phyloP scores from a whole-genome alignment of 2,797 vertebrate species.

The Stomatorhinus walkeri region DNA sequence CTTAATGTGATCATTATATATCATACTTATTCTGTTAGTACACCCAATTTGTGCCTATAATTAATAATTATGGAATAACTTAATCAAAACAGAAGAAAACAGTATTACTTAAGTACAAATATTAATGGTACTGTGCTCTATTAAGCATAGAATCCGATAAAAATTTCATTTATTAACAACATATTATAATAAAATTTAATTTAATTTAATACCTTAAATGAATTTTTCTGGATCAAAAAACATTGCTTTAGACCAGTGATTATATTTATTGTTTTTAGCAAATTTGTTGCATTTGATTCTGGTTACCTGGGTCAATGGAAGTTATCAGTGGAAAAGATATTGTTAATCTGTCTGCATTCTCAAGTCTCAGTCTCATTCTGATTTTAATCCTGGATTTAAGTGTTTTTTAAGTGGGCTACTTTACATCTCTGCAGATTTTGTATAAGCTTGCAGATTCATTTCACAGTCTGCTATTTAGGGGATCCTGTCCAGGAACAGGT shows the following conservation, averaged over 20 bases:
- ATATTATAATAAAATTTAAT: not conserved
- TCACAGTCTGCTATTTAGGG: constrained; percentile 6
- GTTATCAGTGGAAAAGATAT: not conserved
- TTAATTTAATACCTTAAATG: not conserved
- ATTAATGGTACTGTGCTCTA: not conserved
- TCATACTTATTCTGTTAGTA: not conserved
- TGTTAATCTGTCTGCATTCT: not conserved
- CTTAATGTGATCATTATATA: not conserved
- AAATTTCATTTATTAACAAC: not conserved
- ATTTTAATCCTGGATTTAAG: not conserved
- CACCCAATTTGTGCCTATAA: not conserved
- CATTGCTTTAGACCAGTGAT: not conserved
- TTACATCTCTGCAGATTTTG: not conserved
- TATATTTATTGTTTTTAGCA: not conserved
- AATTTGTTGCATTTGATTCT: not conserved
- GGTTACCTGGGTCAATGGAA: not conserved
- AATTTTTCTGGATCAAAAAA: not conserved
- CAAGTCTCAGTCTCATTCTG: too few relatives aligned
- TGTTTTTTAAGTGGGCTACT: not conserved
- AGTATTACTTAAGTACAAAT: not conserved
- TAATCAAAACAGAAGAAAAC: not conserved
- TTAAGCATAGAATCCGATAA: not conserved
- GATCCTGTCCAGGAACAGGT: not conserved
- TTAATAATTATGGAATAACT: not conserved
- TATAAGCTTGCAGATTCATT: constrained; percentile 15